These are phyloP conservation scores for Burhinus oedicnemus DNA, from an alignment of 2,113 vertebrate genomes.

Conservation along the genomic window DNA sequence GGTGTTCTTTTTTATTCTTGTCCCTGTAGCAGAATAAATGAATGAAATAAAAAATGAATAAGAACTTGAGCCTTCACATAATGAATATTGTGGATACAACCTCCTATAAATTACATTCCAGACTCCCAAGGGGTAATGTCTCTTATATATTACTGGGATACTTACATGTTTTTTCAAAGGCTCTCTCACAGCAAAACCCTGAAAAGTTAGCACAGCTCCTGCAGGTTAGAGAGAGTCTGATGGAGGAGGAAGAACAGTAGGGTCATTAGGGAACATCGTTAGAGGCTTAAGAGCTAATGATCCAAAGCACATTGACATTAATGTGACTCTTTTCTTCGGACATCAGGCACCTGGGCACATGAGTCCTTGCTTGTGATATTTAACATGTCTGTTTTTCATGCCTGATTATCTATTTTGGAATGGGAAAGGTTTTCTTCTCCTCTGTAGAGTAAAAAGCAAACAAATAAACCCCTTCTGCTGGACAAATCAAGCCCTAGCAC, in stretches of 20 bases:
- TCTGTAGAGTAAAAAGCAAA: background rate
- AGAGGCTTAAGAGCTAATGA: slow-evolving; percentile 66
- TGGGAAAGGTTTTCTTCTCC: background rate
- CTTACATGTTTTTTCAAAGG: background rate
- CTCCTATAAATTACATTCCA: slow-evolving; percentile 39
- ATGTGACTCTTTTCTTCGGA: slow-evolving; percentile 32
- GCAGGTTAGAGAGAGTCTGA: slow-evolving; percentile 24
- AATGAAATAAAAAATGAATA: slow-evolving; percentile 40
- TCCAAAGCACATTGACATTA: slow-evolving; percentile 58
- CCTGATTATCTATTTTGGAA: background rate
- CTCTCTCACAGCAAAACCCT: background rate
- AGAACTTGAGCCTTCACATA: slow-evolving; percentile 1
- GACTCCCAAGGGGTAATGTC: background rate
- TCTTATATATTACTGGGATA: slow-evolving; percentile 17
- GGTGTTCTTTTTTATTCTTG: slow-evolving; percentile 4
- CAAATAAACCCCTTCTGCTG: background rate
- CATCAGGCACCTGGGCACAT: background rate
- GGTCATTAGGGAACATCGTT: slow-evolving; percentile 42
- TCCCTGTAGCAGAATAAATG: slow-evolving; percentile 7
- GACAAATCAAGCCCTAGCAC: background rate
- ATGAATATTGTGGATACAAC: slow-evolving; percentile 6
- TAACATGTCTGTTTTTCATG: background rate
- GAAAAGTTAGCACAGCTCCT: slow-evolving; percentile 29
- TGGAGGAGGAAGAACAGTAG: slow-evolving; percentile 32
- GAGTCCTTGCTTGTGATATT: background rate